Evolutionary conservation across 2,113 vertebrate genomes (phyloP).

Genomic region (Cottus gobio): DNA sequence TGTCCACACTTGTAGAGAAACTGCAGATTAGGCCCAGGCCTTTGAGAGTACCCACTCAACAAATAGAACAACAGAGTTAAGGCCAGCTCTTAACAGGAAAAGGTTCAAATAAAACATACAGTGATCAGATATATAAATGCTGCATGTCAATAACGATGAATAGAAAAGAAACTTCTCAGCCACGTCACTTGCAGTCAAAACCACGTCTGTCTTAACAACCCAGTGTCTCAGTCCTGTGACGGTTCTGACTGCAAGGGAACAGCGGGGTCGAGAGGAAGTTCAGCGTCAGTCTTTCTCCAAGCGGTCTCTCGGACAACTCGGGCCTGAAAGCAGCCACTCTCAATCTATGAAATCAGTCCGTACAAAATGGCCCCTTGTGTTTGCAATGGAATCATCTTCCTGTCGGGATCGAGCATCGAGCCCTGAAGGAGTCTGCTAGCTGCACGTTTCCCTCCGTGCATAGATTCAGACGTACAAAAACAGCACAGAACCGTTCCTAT

Average conservation of each 20-base stretch:
- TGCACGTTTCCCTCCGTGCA: constrained; percentile 63
- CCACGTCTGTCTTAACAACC: constrained; percentile 19
- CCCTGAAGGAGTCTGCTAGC: constrained; percentile 33
- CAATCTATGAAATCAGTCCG: constrained; percentile 46
- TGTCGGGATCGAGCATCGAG: constrained; percentile 50
- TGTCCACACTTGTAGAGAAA: constrained; percentile 73
- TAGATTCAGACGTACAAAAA: constrained; percentile 67
- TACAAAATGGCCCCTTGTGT: constrained; percentile 70
- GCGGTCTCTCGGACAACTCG: constrained; percentile 8
- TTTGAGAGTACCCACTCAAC: constrained; percentile 72
- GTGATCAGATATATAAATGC: constrained; percentile 76
- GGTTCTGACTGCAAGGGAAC: constrained; percentile 39
- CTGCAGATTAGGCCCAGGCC: constrained; percentile 70
- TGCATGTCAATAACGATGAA: constrained; percentile 66
- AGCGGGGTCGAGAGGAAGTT: constrained; percentile 40
- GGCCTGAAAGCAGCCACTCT: constrained; percentile 26
- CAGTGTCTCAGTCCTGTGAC: constrained; percentile 43
- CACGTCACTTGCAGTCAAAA: constrained; percentile 40
- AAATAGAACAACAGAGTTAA: constrained; percentile 74
- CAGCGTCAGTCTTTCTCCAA: constrained; percentile 47
- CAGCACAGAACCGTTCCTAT: constrained; percentile 42
- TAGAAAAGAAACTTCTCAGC: constrained; percentile 55
- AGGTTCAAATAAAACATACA: constrained; percentile 66
- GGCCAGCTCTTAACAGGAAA: constrained; percentile 81
- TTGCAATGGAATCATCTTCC: constrained; percentile 43